A percentile compares a stretch with the other conserved stretches of the same genome.
These are phyloP conservation scores for Corynorhinus townsendii DNA, from an alignment of 2,113 vertebrate species.

Conservation along the genomic window DNA sequence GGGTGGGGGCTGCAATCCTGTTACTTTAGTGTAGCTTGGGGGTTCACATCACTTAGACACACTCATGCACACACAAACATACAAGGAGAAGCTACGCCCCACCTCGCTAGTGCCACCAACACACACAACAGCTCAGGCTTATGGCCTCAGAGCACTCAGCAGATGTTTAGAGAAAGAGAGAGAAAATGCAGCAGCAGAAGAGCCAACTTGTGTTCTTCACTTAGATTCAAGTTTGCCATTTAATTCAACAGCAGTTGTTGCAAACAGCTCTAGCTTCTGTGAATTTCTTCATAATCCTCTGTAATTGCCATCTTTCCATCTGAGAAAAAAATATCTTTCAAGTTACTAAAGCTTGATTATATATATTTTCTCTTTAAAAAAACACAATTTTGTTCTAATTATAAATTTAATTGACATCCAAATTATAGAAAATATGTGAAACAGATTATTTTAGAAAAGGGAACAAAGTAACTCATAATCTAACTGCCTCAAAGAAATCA, in stretches of 20 bases:
- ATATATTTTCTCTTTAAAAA: neutral
- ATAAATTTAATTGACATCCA: conserved; percentile 13
- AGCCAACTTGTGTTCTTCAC: neutral
- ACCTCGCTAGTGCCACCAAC: neutral
- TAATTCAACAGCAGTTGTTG: neutral
- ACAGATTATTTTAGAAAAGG: neutral
- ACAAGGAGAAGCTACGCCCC: neutral
- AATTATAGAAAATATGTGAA: conserved; percentile 1
- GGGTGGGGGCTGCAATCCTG: neutral
- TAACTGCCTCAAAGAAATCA: neutral
- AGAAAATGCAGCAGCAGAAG: neutral
- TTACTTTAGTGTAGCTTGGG: too few relatives aligned
- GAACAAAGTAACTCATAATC: neutral
- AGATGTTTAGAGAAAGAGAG: neutral
- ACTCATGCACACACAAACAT: neutral
- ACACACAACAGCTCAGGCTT: neutral
- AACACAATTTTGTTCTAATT: conserved; percentile 5
- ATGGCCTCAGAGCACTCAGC: neutral
- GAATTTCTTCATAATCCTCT: neutral
- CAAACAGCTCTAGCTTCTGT: neutral
- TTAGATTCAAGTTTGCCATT: neutral
- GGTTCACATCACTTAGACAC: too few relatives aligned
- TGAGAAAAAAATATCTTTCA: conserved; percentile 12
- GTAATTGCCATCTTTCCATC: neutral
- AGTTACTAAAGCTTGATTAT: neutral